phyloP scores from a whole-genome alignment of 2,797 vertebrate species.

The Microctenopoma stevenorrisi region DNA sequence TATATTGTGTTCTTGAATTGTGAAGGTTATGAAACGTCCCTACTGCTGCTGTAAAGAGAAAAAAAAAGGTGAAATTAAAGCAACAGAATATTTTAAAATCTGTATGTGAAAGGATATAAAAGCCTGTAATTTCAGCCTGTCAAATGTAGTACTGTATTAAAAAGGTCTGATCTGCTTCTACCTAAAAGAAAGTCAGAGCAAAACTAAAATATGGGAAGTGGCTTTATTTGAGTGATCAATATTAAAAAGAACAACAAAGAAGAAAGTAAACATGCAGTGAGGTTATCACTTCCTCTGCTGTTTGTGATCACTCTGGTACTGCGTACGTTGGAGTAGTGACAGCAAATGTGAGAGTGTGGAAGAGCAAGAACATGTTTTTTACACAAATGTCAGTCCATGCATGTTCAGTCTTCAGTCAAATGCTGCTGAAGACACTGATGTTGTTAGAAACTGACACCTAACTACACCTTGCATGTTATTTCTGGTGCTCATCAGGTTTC shows the following conservation, averaged over 20 bases:
- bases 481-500: conserved; percentile 19
- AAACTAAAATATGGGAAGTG: conserved; percentile 5
- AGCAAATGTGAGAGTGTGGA: conserved; percentile 41
- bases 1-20: conserved; percentile 15
- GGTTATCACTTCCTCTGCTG: conserved; percentile 9
- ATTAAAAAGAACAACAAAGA: conserved; percentile 24
- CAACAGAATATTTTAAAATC: conserved; percentile 17
- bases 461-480: conserved; percentile 44
- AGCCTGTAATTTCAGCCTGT: conserved; percentile 23
- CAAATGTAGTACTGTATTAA: conserved; percentile 27
- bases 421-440: conserved; percentile 43
- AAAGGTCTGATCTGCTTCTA: conserved; percentile 32
- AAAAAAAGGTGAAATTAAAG: conserved; percentile 19
- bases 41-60: conserved; percentile 5
- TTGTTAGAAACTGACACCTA: conserved; percentile 55
- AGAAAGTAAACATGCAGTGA: conserved; percentile 22
- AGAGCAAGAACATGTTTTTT: conserved; percentile 49
- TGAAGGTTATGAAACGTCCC: conserved; percentile 24
- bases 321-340: conserved; percentile 43
- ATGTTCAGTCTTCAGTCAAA: conserved; percentile 48
- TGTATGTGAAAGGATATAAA: conserved; percentile 15
- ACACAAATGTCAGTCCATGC: conserved; percentile 50
- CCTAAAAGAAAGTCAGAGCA: conserved; percentile 12
- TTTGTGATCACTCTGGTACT: conserved; percentile 41
- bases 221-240: conserved; percentile 24